A percentile compares a stretch with the other conserved stretches of the same genome.
These are phyloP conservation scores for Noturus placidus DNA, from an alignment of 2,113 vertebrate genomes.

Conservation along the genomic window DNA sequence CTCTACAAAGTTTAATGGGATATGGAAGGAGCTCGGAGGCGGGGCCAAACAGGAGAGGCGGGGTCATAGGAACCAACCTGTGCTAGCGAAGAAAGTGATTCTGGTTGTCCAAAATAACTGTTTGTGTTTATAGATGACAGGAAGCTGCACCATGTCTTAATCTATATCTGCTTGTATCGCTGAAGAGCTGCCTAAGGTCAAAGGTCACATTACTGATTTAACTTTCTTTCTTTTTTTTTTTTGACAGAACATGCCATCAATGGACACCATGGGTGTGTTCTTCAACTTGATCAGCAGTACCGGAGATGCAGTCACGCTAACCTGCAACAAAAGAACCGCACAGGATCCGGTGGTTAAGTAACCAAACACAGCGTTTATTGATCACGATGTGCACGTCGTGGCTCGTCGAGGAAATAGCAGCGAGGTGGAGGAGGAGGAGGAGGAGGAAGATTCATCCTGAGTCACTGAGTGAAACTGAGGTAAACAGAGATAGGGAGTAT, in stretches of 20 bases:
- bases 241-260: not conserved
- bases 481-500: constrained; percentile 13
- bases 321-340: not conserved
- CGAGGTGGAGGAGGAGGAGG: constrained; percentile 3
- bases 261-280: not conserved
- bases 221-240: not conserved
- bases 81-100: not conserved
- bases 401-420: constrained; percentile 2
- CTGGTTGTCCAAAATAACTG: not conserved
- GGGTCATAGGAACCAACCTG: not conserved
- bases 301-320: not conserved
- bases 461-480: constrained; percentile 38
- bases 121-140: not conserved
- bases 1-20: not conserved
- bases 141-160: not conserved
- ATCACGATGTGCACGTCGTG: constrained; percentile 25
- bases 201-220: not conserved
- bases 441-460: constrained; percentile 36
- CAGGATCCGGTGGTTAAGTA: not conserved
- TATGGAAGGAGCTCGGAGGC: not conserved
- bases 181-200: not conserved
- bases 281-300: not conserved
- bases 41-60: not conserved
- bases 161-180: not conserved
- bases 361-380: constrained; percentile 1